phyloP scores from a whole-genome alignment of 1,140 invertebrate species.

The Papilio glaucus region DNA sequence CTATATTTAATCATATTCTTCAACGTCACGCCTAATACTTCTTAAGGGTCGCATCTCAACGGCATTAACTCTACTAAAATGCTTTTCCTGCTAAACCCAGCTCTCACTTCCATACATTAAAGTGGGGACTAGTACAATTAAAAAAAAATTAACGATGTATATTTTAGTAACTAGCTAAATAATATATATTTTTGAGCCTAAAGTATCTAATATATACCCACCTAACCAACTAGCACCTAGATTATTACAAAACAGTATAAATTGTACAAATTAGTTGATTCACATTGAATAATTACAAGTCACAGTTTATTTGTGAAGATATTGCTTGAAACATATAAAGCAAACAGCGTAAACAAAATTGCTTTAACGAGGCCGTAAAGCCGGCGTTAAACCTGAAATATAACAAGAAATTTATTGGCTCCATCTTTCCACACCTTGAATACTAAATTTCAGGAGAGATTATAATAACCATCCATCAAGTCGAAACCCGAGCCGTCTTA shows the following conservation, averaged over 20 bases:
- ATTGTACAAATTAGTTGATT: not conserved
- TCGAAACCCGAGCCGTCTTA: conserved; percentile 25
- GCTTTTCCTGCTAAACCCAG: too few relatives aligned
- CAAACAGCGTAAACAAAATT: conserved; percentile 37
- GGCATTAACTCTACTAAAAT: too few relatives aligned
- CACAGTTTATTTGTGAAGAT: conserved; percentile 3
- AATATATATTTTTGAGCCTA: too few relatives aligned
- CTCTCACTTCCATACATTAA: too few relatives aligned
- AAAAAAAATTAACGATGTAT: too few relatives aligned
- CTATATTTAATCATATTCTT: too few relatives aligned
- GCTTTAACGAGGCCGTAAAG: conserved; percentile 45
- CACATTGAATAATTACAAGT: not conserved
- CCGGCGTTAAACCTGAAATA: conserved; percentile 46
- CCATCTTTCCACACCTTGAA: conserved; percentile 47
- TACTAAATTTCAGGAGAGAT: conserved; percentile 44
- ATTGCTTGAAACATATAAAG: conserved; percentile 15
- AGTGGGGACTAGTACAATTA: too few relatives aligned
- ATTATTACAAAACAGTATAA: not conserved
- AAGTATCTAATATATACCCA: too few relatives aligned
- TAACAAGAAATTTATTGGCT: conserved; percentile 48
- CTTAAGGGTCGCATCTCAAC: too few relatives aligned
- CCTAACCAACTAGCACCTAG: not conserved
- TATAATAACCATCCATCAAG: conserved; percentile 34
- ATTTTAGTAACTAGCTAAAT: too few relatives aligned
- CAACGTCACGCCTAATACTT: too few relatives aligned